These are phyloP conservation scores for Dolichomitus sp. DNA, from an alignment of 2,888 invertebrate genomes.

Conservation along the genomic window DNA sequence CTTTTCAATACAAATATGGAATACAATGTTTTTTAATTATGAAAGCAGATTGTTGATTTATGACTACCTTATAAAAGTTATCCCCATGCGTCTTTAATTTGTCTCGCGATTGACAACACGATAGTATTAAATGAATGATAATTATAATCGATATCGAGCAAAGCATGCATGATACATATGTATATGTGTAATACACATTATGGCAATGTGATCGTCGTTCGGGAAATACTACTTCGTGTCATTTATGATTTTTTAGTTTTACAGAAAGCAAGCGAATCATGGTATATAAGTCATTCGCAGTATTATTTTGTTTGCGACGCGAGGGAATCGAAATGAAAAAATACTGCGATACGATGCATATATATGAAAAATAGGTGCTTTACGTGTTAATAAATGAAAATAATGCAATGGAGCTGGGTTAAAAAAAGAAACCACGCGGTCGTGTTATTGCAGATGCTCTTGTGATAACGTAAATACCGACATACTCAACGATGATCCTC, in stretches of 20 bases:
- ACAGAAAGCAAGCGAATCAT: not conserved
- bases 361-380: not conserved
- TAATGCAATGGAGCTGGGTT: constrained; percentile 21
- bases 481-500: constrained; percentile 4
- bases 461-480: not conserved
- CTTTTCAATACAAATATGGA: too few species aligned
- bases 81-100: constrained; percentile 53
- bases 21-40: not conserved
- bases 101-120: constrained; percentile 33
- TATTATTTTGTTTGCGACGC: not conserved
- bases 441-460: not conserved
- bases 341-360: not conserved
- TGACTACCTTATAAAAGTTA: constrained; percentile 33
- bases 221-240: constrained; percentile 58
- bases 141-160: constrained; percentile 63
- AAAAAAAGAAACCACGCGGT: constrained; percentile 20
- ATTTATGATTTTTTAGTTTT: not conserved
- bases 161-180: constrained; percentile 55
- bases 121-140: constrained; percentile 36
- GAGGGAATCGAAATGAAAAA: constrained; percentile 3
- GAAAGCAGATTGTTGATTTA: not conserved
- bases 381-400: constrained; percentile 2
- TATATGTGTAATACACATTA: constrained; percentile 25
- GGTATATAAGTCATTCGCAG: not conserved
- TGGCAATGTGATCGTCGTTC: constrained; percentile 57